These are phyloP conservation scores for Hippocampus comes DNA, from an alignment of 2,113 vertebrate species.

Conservation along the genomic window DNA sequence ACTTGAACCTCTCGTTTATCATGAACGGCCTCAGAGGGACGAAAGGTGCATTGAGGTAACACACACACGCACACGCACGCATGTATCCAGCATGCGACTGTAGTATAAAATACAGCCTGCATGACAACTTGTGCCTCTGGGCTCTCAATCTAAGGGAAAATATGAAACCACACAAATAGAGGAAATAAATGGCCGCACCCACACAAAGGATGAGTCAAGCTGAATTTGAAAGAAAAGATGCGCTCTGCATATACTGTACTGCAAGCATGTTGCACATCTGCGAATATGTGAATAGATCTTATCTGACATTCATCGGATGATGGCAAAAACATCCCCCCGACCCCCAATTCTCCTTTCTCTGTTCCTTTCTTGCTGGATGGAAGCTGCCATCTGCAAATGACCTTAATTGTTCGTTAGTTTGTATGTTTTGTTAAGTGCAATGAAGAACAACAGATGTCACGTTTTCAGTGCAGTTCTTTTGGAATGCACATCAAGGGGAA, in stretches of 20 bases:
- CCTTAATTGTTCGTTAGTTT: not conserved
- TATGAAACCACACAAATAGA: constrained; percentile 18
- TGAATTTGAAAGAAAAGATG: constrained; percentile 29
- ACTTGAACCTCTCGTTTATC: constrained; percentile 42
- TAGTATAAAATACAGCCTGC: constrained; percentile 19
- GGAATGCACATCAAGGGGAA: not conserved
- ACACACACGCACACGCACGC: not conserved
- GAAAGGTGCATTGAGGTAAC: constrained; percentile 25
- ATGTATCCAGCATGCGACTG: not conserved
- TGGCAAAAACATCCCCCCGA: constrained; percentile 16
- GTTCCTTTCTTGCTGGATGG: constrained; percentile 4
- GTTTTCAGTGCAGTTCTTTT: not conserved
- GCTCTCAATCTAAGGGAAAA: constrained; percentile 54
- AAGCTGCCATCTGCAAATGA: not conserved
- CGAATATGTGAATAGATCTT: constrained; percentile 47
- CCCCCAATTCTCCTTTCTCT: constrained; percentile 13
- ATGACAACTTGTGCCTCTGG: constrained; percentile 31
- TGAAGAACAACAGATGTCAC: not conserved
- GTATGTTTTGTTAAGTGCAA: not conserved
- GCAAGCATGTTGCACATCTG: constrained; percentile 34
- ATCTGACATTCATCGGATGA: constrained; percentile 25
- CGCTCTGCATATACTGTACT: constrained; percentile 19
- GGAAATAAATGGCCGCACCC: constrained; percentile 2
- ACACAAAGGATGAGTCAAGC: constrained; percentile 22
- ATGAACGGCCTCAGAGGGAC: constrained; percentile 35